A percentile compares a stretch with the other conserved stretches of the same genome.
These are phyloP conservation scores for Pararge aegeria DNA, from an alignment of 1,140 invertebrate species.

Conservation along the genomic window DNA sequence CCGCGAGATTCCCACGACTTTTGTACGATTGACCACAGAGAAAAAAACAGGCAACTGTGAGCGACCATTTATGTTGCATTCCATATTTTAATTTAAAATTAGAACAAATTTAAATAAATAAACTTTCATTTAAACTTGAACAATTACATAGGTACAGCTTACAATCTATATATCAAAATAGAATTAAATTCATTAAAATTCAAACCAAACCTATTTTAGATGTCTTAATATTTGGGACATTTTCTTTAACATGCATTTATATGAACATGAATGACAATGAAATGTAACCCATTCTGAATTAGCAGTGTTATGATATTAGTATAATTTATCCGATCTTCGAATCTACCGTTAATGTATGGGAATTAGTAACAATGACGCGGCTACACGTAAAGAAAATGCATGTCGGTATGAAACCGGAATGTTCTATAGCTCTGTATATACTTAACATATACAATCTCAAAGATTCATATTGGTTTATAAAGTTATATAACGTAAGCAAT, in stretches of 20 bases:
- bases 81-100: too few relatives aligned
- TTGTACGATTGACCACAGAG: slow-evolving; percentile 23
- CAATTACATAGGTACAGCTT: too few relatives aligned
- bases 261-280: too few relatives aligned
- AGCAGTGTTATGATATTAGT: not conserved
- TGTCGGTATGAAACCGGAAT: slow-evolving; percentile 1
- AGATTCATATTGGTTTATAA: not conserved
- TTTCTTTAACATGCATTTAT: too few relatives aligned
- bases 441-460: not conserved
- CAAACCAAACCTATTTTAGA: too few relatives aligned
- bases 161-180: too few relatives aligned
- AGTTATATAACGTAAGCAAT: not conserved
- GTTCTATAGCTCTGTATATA: not conserved
- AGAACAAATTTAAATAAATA: too few relatives aligned
- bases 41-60: not conserved
- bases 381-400: slow-evolving; percentile 1
- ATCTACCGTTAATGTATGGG: slow-evolving; percentile 7
- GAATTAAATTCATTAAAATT: too few relatives aligned
- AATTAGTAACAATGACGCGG: slow-evolving; percentile 3
- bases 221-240: too few relatives aligned
- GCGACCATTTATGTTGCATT: too few relatives aligned
- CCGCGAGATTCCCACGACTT: slow-evolving; percentile 48
- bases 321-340: not conserved
- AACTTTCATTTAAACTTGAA: too few relatives aligned
- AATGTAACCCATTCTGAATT: too few relatives aligned